Base-by-base conservation (phyloP, 2,888 invertebrate species). In the Bhutanitis thaidina region DNA sequence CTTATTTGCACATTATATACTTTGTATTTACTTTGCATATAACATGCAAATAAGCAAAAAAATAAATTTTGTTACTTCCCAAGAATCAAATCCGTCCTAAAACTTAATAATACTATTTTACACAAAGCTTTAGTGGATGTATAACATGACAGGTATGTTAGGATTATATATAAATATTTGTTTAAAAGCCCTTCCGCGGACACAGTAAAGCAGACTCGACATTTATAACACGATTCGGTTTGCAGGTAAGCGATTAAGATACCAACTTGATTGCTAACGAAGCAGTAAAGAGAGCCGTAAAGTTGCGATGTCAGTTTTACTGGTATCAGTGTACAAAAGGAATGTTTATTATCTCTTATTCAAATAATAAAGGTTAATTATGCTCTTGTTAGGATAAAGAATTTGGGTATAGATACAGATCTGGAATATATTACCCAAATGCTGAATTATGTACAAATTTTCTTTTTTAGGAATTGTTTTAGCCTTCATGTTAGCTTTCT, bases 161-260 rank as follows among this genome's bases (percentile, higher is more conserved):
- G 13, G 15, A 46, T 38, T 38, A 41, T 34, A 52, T 29, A 47
- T 29, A 40, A 37, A 47, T 32, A 44, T n/a, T 34, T 38, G 49
- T 45, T 43, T 39, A 39, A 43, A 3, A 12, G 15, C n/a, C 16
- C n/a, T n/a, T 43, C 49, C 36, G 43, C 38, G 15, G 43, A 43
- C 38, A 36, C 12, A 13, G 14, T 40, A 32, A 27, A 39, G 25
- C 25, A n/a, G 10, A 9, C 8, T 29, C 7, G 20, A 40, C 34
- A 15, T 40, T 51, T 44, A 45, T 32, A 29, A 10, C 49, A 14
- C 43, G 20, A 13, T 50, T 40, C 40, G 40, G 39, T 45, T 40
- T 14, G 8, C 50, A 51, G 35, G 44, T 51, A 35, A 45, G 45
- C 50, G 39, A 44, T 44, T 35, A 51, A 45, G 44, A 40, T 51